These are phyloP conservation scores for Microdon myrmicae DNA, from an alignment of 2,888 invertebrate genomes.

Conservation along the genomic window DNA sequence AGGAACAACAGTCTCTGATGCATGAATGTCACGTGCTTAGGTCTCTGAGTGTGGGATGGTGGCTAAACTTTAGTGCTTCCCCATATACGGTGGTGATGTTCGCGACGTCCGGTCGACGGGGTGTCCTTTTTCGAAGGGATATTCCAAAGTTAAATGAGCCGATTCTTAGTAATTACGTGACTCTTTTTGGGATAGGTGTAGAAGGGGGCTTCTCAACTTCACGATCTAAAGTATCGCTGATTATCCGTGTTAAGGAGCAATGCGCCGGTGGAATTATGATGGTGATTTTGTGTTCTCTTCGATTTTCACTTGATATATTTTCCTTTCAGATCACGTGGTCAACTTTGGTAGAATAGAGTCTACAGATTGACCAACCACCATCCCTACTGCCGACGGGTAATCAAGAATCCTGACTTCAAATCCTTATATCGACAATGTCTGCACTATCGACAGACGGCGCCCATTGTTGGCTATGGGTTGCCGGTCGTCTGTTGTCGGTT, in stretches of 20 bases:
- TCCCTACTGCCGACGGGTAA: too few relatives aligned
- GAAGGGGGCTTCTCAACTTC: conserved; percentile 1
- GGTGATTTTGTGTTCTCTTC: conserved; percentile 12
- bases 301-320: conserved; percentile 16
- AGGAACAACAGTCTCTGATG: conserved; percentile 36
- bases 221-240: too few relatives aligned
- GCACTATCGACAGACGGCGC: too few relatives aligned
- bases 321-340: conserved; percentile 34
- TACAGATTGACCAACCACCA: too few relatives aligned
- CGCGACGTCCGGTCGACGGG: too few relatives aligned
- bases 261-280: conserved; percentile 40
- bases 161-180: conserved; percentile 48
- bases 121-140: conserved; percentile 15
- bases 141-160: conserved; percentile 48
- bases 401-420: conserved; percentile 26
- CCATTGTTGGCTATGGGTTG: conserved; percentile 14
- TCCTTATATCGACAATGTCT: conserved; percentile 29
- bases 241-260: too few relatives aligned
- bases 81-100: conserved; percentile 26
- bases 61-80: conserved; percentile 29
- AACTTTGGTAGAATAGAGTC: too few relatives aligned
- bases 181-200: not conserved
- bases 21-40: conserved; percentile 48
- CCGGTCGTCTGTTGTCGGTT: too few relatives aligned
- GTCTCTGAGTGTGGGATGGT: conserved; percentile 4